Evolutionary conservation across 1,140 invertebrate species (phyloP), one percentile per base, ranked within the genome.

Genomic region (Piezodorus guildinii): DNA sequence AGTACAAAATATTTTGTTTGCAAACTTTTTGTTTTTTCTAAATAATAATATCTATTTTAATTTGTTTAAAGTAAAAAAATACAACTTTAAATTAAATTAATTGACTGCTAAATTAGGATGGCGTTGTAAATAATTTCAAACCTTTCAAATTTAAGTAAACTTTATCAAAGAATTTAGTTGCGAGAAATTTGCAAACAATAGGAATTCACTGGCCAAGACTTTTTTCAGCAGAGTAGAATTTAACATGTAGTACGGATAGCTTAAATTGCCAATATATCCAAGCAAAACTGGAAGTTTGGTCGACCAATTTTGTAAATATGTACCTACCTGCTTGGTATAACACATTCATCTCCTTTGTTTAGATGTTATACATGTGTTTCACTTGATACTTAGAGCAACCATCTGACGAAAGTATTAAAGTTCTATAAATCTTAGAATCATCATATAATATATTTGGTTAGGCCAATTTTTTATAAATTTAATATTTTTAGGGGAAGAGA

Each of bases 351-450:
- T 39, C 6, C 6, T 39, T 39, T 39, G 34, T 39, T 39, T 39
- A 8, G 34, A 39, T 39, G 34, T 39, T 39, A 39, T 39, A 39
- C 34, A 56, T 56, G 23, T 56, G 23, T 25, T 23, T 56, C 19
- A 23, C 60, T 61, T 61, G 60, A 61, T 61, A 61, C 60, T 61
- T 61, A 61, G 60, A 61, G 23, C 60, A 61, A 61, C 60, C 60
- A 61, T 61, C 60, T 61, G 60, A 60, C 44, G 49, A 16, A 52
- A 19, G 19, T 14, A 52, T 34, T 62, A 4, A 10, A 30, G 30
- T 34, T 49, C 27, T 34, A 49, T 52, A 44, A 52, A 17, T 30
- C 16, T 21, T 46, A 10, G 27, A 15, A 10, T 10, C 12, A 39
- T 39, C 34, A 10, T 1, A 39, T 39, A 10, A 39, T 10, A 39